These are phyloP conservation scores for Bombus superbus DNA, from an alignment of 1,140 invertebrate species.

Conservation along the genomic window DNA sequence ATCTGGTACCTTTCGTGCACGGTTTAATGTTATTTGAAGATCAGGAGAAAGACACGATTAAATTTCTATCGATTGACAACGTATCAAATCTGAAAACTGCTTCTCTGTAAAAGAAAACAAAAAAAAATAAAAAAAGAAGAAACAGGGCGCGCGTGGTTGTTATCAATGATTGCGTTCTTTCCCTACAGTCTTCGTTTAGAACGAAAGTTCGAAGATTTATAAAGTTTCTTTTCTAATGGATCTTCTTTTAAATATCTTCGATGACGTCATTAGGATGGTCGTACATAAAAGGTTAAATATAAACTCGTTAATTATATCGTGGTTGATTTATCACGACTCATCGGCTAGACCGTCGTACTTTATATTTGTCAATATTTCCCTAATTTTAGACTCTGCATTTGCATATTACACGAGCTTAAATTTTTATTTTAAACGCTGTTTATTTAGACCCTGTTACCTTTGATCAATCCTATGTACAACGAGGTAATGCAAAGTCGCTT, in stretches of 20 bases:
- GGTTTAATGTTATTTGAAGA: too few species aligned
- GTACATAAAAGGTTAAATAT: background rate
- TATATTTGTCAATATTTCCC: background rate
- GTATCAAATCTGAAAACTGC: background rate
- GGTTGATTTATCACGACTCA: too few species aligned
- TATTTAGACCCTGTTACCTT: too few species aligned
- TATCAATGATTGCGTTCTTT: too few species aligned
- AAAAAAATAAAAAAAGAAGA: background rate
- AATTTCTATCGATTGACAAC: background rate
- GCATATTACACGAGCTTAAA: too few species aligned
- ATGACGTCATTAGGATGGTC: background rate
- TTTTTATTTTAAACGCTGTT: too few species aligned
- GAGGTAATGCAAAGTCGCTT: background rate
- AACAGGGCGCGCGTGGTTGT: fast-evolving
- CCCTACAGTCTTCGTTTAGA: too few species aligned
- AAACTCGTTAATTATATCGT: background rate
- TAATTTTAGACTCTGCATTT: background rate
- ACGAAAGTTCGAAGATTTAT: too few species aligned
- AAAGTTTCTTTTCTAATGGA: background rate
- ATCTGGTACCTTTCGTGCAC: background rate
- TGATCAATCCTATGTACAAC: background rate
- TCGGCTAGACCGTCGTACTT: background rate
- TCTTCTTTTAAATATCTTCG: background rate
- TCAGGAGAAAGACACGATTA: too few species aligned
- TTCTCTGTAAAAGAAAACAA: background rate